A percentile compares a stretch with the other conserved stretches of the same genome.
phyloP scores from a whole-genome alignment of 1,140 invertebrate species.

The Xylocopa sonorina region DNA sequence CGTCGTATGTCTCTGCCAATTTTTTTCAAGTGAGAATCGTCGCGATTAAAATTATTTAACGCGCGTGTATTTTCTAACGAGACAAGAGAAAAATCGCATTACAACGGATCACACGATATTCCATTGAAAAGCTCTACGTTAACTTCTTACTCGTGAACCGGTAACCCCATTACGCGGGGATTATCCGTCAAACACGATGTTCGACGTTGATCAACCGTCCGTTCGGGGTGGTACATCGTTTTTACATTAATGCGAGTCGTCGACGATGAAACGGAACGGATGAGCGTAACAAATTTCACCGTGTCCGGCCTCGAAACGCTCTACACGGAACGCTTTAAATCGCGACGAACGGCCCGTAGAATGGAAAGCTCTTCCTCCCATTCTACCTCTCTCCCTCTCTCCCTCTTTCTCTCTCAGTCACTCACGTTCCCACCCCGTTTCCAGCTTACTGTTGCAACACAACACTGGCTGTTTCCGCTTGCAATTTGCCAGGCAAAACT shows the following conservation, averaged over 20 bases:
- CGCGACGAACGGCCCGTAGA: conserved; percentile 1
- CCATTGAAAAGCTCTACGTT: no score
- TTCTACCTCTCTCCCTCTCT: neutral
- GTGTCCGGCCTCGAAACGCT: neutral
- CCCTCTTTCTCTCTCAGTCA: neutral
- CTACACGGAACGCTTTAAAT: conserved; percentile 1
- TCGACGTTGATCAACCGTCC: neutral
- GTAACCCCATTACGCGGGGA: neutral
- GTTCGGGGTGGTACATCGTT: neutral
- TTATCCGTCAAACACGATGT: neutral
- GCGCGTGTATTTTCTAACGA: no score
- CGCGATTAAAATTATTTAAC: no score
- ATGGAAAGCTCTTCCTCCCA: neutral
- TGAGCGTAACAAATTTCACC: conserved; percentile 20
- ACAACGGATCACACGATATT: no score
- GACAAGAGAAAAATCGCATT: no score
- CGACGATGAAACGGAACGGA: conserved; percentile 20
- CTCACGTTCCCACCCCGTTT: neutral
- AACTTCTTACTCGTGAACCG: no score
- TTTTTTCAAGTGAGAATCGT: no score
- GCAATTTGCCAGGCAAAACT: conserved; percentile 23
- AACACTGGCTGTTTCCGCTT: conserved; percentile 19
- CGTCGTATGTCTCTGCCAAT: no score
- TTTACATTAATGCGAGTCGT: conserved; percentile 17
- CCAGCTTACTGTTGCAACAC: conserved; percentile 5